Base-by-base conservation (phyloP, 2,888 invertebrate genomes). In the Catonia carolina region DNA sequence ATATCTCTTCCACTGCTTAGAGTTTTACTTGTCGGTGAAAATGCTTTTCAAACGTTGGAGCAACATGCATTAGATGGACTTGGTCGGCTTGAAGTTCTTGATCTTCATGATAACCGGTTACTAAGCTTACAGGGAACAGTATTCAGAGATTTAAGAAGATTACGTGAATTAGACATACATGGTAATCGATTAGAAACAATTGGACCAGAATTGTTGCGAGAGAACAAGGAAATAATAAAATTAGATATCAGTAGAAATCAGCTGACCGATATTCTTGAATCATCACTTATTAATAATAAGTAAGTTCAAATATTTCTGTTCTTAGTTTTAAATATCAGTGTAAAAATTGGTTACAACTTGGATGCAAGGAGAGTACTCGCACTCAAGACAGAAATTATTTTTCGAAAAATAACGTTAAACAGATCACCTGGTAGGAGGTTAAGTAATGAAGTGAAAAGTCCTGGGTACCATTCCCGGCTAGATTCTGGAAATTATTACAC, bases 191-290 rank as follows among this genome's bases (percentile, higher is more conserved):
- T 92, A 58, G 84, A 86, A 63, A 74, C 78, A 48, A 77, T 91
- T 39, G 80, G 83, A 59, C 80, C 84, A 14, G 81, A 84, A 65
- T 71, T 84, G 12, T 81, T 91, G 55, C 78, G 81, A 61, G 83
- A 84, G 49, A 84, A 84, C 61, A 71, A 74, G 8, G 78, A 78
- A 36, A 70, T 89, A 51, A 82, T 82, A 58, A 77, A 77, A 51
- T 68, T 90, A 36, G 88, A 90, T 70, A 73, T 91, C 18, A 89
- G 89, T 62, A 79, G 81, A 64, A 91, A 91, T 70, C 81, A 81
- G 69, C 70, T 91, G 41, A 81, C 82, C 37, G 83, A 80, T 66
- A 79, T 89, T 60, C 79, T 79, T 1, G 80, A 82, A 1, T 78
- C 77, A 1, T 77, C 81, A 15, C 79, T 89, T 41, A 79, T 80